These are phyloP conservation scores for Lepidonotus clava DNA, from an alignment of 2,888 invertebrate species.

Conservation along the genomic window DNA sequence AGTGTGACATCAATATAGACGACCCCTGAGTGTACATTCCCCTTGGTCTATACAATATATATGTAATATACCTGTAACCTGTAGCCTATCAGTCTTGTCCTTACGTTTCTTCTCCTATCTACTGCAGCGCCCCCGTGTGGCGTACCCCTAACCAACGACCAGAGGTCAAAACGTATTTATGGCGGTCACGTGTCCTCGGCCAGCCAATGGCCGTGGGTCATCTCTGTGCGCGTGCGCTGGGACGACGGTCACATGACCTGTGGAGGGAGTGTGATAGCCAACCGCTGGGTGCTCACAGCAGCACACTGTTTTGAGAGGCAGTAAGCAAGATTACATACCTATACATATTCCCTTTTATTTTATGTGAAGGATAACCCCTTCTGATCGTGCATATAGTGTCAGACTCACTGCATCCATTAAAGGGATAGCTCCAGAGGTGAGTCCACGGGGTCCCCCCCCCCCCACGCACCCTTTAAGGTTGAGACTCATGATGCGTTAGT, in stretches of 20 bases:
- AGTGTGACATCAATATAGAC: background rate
- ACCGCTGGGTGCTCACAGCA: conserved; percentile 7
- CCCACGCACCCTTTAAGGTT: too few species aligned
- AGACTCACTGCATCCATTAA: too few species aligned
- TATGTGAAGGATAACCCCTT: too few species aligned
- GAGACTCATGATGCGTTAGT: too few species aligned
- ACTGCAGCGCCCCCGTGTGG: background rate
- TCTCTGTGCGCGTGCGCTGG: conserved; percentile 16
- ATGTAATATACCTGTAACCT: too few species aligned
- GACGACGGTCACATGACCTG: conserved; percentile 24
- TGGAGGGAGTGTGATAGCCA: conserved; percentile 12
- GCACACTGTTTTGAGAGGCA: conserved; percentile 13
- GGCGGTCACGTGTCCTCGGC: conserved; percentile 22
- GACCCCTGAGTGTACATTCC: background rate
- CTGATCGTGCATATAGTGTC: too few species aligned
- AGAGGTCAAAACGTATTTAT: background rate
- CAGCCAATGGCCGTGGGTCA: conserved; percentile 35
- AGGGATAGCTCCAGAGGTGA: too few species aligned
- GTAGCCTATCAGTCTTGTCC: too few species aligned
- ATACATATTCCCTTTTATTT: too few species aligned
- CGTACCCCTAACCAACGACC: background rate
- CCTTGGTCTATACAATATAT: background rate
- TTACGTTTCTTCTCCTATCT: background rate
- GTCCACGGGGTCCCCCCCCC: too few species aligned
- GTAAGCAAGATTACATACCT: background rate